Base-by-base conservation (phyloP, 2,113 vertebrate genomes). In the Hemichromis elongatus region DNA sequence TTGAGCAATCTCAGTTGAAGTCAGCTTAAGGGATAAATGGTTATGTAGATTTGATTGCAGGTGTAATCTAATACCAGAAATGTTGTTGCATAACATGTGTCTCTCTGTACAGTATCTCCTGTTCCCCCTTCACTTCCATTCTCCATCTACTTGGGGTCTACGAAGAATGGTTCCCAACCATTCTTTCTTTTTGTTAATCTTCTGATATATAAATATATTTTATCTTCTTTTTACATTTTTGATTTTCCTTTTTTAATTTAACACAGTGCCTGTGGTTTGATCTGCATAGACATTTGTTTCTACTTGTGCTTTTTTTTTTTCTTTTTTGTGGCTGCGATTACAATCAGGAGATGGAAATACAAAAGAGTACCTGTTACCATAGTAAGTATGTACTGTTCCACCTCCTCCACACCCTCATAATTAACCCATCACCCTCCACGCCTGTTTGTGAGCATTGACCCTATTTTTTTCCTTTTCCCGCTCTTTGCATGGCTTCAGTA, bases 281-380 rank as follows among this genome's bases (percentile, higher is more conserved):
- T 95, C 95, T 98, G 98, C 97, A 96, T 97, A 97, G 97, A 96
- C 95, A 97, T 97, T 98, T 96, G 98, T 97, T 97, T 99, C 98
- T 98, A 96, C 97, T 97, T 99, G 97, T 99, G 98, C 98, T 99
- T 98, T 66, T 97, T 98, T 96, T 96, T 97, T 98, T 96, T 96
- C 97, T 98, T 97, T 97, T 98, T 97, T 97, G 98, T 98, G 98
- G 97, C 99, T 97, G 98, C 99, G 89, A 97, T 93, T 96, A 95
- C 98, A 96, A 96, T 96, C 98, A 98, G 99, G 98, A 99, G 98
- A 97, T 95, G 98, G 99, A 97, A 98, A 97, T 97, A 96, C 98
- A 97, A 99, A 97, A 98, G 99, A 99, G 96, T 99, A 98, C 98
- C 99, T 99, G 97, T 98, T 99, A 92, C 98, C 98, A 96, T 99